These are phyloP conservation scores for Drosophila prolongata DNA, from an alignment of 2,888 invertebrate genomes.

Conservation along the genomic window DNA sequence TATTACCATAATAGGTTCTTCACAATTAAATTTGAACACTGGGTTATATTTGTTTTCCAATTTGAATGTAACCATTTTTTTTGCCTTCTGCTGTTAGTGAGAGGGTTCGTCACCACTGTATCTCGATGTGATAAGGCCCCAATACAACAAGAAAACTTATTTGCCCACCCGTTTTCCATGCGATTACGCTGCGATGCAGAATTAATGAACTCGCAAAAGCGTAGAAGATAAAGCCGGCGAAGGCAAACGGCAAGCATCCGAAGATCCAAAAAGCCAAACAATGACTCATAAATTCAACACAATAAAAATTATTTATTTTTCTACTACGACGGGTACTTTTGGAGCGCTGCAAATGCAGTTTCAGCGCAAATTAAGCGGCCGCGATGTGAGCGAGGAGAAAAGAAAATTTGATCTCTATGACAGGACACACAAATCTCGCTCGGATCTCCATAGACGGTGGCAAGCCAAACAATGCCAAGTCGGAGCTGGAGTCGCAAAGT, in stretches of 20 bases:
- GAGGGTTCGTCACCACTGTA: too few relatives aligned
- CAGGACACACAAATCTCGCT: constrained; percentile 72
- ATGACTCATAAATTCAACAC: constrained; percentile 60
- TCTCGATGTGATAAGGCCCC: not conserved
- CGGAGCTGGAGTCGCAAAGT: constrained; percentile 12
- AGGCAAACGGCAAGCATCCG: constrained; percentile 20
- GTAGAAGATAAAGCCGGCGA: constrained; percentile 28
- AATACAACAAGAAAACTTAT: constrained; percentile 20
- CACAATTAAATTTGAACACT: too few relatives aligned
- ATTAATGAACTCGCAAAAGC: constrained; percentile 58
- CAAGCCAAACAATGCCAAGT: constrained; percentile 47
- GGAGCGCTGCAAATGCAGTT: constrained; percentile 39
- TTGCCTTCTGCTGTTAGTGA: too few relatives aligned
- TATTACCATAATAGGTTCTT: too few relatives aligned
- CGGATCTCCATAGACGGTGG: constrained; percentile 52
- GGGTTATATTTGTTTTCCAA: too few relatives aligned
- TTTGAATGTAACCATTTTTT: too few relatives aligned
- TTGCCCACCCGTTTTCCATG: constrained; percentile 26
- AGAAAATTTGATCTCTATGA: constrained; percentile 59
- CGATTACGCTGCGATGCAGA: constrained; percentile 34
- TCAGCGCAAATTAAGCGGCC: constrained; percentile 32
- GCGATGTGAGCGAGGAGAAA: constrained; percentile 36
- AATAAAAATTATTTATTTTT: constrained; percentile 55
- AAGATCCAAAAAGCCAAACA: constrained; percentile 56
- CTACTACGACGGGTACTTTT: constrained; percentile 41